These are phyloP conservation scores for Labeo catla DNA, from an alignment of 2,113 vertebrate genomes.

Conservation along the genomic window DNA sequence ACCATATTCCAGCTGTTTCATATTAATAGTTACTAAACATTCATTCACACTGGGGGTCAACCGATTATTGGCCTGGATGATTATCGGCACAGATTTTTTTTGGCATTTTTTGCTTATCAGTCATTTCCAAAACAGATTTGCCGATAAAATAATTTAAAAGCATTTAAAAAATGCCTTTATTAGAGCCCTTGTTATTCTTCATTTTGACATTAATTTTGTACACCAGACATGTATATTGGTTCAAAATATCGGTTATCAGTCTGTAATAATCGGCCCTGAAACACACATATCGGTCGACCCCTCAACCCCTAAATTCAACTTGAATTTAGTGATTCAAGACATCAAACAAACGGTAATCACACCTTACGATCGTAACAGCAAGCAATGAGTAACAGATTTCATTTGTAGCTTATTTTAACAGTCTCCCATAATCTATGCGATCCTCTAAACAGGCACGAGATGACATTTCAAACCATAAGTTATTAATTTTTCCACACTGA, in stretches of 20 bases:
- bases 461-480: not conserved
- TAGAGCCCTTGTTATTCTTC: too few relatives aligned
- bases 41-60: not conserved
- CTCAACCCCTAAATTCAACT: not conserved
- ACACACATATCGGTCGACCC: too few relatives aligned
- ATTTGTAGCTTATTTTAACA: conserved; percentile 30
- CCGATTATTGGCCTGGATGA: too few relatives aligned
- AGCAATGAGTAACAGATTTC: conserved; percentile 10
- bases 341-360: not conserved
- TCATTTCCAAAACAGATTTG: too few relatives aligned
- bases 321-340: not conserved
- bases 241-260: too few relatives aligned
- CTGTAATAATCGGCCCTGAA: too few relatives aligned
- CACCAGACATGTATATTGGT: too few relatives aligned
- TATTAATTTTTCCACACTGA: not conserved
- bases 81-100: too few relatives aligned
- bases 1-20: conserved; percentile 1
- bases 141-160: too few relatives aligned
- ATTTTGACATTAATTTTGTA: too few relatives aligned
- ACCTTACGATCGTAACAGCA: not conserved
- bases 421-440: not conserved
- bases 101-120: too few relatives aligned
- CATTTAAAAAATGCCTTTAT: too few relatives aligned
- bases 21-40: not conserved
- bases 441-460: not conserved